A percentile compares a stretch with the other conserved stretches of the same genome.
Evolutionary conservation across 2,113 vertebrate genomes (phyloP).

Genomic region (Neopipo cinnamomea): DNA sequence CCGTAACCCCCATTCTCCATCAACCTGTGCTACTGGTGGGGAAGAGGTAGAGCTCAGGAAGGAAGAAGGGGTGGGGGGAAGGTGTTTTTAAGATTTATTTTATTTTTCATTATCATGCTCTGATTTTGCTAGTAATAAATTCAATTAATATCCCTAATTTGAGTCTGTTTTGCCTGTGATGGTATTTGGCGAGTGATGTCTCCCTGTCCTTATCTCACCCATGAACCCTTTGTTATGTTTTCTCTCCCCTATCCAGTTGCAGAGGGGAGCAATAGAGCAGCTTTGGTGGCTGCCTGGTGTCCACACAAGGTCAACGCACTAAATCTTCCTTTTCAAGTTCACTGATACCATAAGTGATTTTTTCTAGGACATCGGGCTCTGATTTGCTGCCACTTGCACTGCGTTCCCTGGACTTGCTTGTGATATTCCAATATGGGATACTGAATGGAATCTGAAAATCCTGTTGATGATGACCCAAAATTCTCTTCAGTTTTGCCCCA

Average conservation of each 20-base stretch:
- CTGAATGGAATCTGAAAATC: neutral
- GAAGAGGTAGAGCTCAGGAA: neutral
- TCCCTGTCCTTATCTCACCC: no score
- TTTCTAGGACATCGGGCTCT: neutral
- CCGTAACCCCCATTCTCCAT: neutral
- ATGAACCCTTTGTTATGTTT: neutral
- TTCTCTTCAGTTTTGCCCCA: neutral
- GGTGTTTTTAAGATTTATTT: neutral
- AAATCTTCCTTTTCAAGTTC: neutral
- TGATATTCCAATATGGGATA: neutral
- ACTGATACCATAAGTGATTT: neutral
- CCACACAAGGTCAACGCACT: neutral
- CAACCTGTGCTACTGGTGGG: neutral
- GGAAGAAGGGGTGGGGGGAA: neutral
- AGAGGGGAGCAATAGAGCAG: neutral
- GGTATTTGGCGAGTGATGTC: neutral
- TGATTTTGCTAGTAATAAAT: neutral
- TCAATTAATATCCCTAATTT: neutral
- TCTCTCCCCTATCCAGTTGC: neutral
- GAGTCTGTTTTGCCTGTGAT: neutral
- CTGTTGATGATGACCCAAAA: neutral
- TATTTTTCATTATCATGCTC: neutral
- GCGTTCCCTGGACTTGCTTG: neutral
- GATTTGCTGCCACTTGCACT: neutral
- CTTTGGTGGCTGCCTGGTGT: neutral